Evolutionary conservation across 2,113 vertebrate species (phyloP), one percentile per base, ranked within the genome.

Genomic region (Hystrix cristata): DNA sequence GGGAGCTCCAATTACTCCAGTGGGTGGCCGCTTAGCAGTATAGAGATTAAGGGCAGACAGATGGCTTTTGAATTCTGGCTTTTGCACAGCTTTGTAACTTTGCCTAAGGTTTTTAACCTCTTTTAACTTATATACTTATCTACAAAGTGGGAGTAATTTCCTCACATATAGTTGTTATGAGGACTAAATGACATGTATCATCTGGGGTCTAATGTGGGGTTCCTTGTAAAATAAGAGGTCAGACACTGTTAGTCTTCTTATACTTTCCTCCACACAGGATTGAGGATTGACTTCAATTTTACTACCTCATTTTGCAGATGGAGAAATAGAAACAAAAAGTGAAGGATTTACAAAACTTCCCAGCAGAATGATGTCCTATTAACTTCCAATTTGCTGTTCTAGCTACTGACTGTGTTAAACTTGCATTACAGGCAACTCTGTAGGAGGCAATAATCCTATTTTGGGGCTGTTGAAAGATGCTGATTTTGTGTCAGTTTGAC

Each of bases 81-180:
- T 11, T 95, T 38, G 14, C 74, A 59, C 10, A 67, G 65, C 21
- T 90, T 19, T 95, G 62, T 87, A 48, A 82, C 23, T 67, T 92
- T 76, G 83, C 23, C 13, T 23, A 80, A 81, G 43, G 31, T 74
- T 97, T 74, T 91, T 85, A 76, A 89, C 90, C 62, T 96, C 65
- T 89, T 91, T 87, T 93, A 92, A 65, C 38, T 88, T 38, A 85
- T 6, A n/a, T 60, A 67, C 74, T 92, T 80, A 71, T 14, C 55
- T 82, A 93, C 25, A 81, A 81, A 93, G 53, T 25, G 34, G 51
- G 69, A 19, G 18, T 67, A 21, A 92, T 53, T 97, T 83, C 82
- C 55, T 48, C 59, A 43, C 9, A 34, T 57, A 0, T 18, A 82
- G 79, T 81, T 60, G 55, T 27, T 78, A 0, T 78, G 19, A 85